Base-by-base conservation (phyloP, 2,888 invertebrate species). In the Acanthosoma haemorrhoidale region DNA sequence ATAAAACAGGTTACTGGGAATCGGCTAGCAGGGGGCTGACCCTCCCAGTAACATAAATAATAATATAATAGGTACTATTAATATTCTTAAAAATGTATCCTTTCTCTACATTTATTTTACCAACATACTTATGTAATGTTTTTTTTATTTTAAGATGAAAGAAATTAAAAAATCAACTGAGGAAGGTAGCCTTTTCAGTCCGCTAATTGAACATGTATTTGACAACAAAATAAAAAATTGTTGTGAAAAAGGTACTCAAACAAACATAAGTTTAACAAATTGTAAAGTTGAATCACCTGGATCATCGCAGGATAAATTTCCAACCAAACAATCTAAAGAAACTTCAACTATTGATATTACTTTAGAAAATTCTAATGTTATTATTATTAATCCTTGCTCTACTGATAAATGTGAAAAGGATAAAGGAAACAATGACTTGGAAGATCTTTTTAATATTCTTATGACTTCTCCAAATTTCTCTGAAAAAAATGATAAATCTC, bases 361-460 rank as follows among this genome's bases (percentile, higher is more conserved):
- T 4, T 4, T 41, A 2, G 64, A 64, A 64, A 64, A 64, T 25
- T 64, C 64, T 11, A 64, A 64, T 39, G 38, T 64, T 16, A 64
- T 64, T 31, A 64, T 64, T 41, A 38, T 64, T n/a, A 64, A 64
- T n/a, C 64, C 64, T 64, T 41, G 64, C 15, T 15, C 38, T 41
- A 39, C 38, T 64, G 25, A 39, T 18, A 51, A 29, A 9, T 51
- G 51, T 51, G 36, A 39, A n/a, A 39, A 39, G 11, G 64, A 64
- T 25, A 39, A 64, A 39, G 64, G 39, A 16, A 64, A 64, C 9
- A 25, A 31, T 51, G 67, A 67, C 32, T 34, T 67, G n/a, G 72
- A 72, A 41, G 72, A 72, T 43, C 31, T 72, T 5, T 60, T 70
- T 43, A 70, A 68, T 39, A 72, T 72, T 21, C 66, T 72, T 18